Conservation (phyloP, 2,113 vertebrate species). For the Theropithecus gelada region DNA sequence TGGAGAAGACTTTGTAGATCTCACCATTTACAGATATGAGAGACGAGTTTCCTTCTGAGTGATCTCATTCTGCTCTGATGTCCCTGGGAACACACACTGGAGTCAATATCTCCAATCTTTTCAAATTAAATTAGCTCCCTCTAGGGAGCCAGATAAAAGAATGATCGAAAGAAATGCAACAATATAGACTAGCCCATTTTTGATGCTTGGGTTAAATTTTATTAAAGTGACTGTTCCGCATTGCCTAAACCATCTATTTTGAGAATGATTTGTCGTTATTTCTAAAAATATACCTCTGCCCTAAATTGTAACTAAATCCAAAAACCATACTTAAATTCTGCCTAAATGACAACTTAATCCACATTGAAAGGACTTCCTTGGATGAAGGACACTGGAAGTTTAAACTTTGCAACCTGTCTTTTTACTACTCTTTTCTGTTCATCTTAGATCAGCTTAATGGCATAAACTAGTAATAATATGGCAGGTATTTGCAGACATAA, state of each 20-base stretch:
- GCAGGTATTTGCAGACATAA: not conserved
- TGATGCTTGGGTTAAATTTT: constrained; percentile 16
- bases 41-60: not conserved
- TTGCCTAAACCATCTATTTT: not conserved
- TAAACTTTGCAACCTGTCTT: not conserved
- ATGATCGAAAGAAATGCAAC: not conserved
- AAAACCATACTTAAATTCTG: not conserved
- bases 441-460: not conserved
- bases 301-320: not conserved
- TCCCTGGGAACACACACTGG: not conserved
- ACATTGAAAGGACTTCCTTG: not conserved
- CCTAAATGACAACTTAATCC: not conserved
- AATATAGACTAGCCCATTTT: not conserved
- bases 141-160: constrained; percentile 9
- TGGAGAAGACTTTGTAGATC: not conserved
- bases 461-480: not conserved
- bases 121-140: constrained; percentile 22
- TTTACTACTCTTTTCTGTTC: not conserved
- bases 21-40: not conserved
- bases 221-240: not conserved
- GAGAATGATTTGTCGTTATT: not conserved
- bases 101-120: not conserved
- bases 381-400: not conserved
- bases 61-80: not conserved
- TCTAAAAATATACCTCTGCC: not conserved